Percentiles rank a stretch among this genome's conserved stretches.
Conservation (phyloP, 2,888 invertebrate species). For the Lithophane ornitopus region DNA sequence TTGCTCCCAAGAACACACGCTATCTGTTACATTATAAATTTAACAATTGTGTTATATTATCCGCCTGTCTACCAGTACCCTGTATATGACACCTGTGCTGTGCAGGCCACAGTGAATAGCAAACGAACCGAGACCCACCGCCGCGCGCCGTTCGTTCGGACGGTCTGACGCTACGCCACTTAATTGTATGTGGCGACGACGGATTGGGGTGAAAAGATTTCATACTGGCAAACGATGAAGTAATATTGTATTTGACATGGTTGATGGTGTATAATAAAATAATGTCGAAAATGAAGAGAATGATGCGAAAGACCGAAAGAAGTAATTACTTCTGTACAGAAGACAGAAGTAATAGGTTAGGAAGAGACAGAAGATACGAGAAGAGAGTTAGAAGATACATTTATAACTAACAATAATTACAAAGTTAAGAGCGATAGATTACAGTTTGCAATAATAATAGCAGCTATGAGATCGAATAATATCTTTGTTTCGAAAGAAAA, state of each 20-base stretch:
- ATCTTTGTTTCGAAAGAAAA: conserved; percentile 1
- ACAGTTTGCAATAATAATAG: not conserved
- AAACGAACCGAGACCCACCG: conserved; percentile 33
- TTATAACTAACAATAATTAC: not conserved
- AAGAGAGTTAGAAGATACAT: not conserved
- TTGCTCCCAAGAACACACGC: not conserved
- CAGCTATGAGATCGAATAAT: not conserved
- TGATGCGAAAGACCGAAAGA: not conserved
- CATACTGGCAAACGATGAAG: conserved; percentile 5
- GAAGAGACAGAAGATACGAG: not conserved
- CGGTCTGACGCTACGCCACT: conserved; percentile 1
- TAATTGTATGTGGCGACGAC: conserved; percentile 20
- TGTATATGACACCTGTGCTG: conserved; percentile 51
- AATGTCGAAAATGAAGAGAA: not conserved
- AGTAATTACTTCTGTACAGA: too few species aligned
- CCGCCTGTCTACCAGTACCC: not conserved
- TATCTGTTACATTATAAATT: not conserved
- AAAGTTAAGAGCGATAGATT: not conserved
- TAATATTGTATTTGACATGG: not conserved
- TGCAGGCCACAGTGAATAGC: conserved; percentile 39
- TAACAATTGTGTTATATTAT: conserved; percentile 33
- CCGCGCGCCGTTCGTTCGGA: not conserved
- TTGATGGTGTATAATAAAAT: not conserved
- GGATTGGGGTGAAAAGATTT: conserved; percentile 8
- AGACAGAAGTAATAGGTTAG: not conserved